Evolutionary conservation across 2,888 invertebrate species (phyloP).

Genomic region (Eremobia ochroleuca): DNA sequence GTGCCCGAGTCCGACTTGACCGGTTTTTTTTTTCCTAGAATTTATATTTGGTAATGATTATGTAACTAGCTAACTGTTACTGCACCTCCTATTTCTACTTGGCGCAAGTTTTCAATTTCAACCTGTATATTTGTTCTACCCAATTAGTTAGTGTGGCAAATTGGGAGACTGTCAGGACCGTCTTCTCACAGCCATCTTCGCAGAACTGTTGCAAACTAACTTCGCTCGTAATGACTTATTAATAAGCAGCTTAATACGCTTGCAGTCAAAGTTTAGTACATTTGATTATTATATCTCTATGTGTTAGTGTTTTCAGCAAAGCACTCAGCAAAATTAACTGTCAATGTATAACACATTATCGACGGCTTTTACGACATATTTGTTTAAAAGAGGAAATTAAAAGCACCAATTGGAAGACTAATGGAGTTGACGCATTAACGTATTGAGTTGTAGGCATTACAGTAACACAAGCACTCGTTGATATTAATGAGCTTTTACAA

Average conservation of each 20-base stretch:
- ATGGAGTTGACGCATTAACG: conserved; percentile 64
- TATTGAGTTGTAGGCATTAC: conserved; percentile 50
- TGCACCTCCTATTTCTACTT: no score
- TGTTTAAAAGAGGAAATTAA: conserved; percentile 72
- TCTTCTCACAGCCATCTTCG: background rate
- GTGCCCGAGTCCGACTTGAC: no score
- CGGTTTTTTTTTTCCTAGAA: no score
- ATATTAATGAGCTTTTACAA: conserved; percentile 19
- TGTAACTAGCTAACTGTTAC: no score
- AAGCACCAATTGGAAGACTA: conserved; percentile 57
- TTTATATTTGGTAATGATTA: no score
- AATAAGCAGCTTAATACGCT: conserved; percentile 6
- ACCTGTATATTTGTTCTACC: background rate
- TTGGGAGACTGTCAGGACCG: conserved; percentile 4
- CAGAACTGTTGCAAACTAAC: conserved; percentile 24
- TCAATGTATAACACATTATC: conserved; percentile 58
- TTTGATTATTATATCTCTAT: conserved; percentile 31
- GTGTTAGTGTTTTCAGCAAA: conserved; percentile 59
- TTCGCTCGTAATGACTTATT: conserved; percentile 26
- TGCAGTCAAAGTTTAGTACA: conserved; percentile 33
- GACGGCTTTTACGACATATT: conserved; percentile 60
- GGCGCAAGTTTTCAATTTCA: no score
- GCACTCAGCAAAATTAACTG: conserved; percentile 73
- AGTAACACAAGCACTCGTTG: conserved; percentile 23
- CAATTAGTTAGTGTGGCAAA: conserved; percentile 29